Evolutionary conservation across 2,113 vertebrate genomes (phyloP).

Genomic region (Ophiodon elongatus): DNA sequence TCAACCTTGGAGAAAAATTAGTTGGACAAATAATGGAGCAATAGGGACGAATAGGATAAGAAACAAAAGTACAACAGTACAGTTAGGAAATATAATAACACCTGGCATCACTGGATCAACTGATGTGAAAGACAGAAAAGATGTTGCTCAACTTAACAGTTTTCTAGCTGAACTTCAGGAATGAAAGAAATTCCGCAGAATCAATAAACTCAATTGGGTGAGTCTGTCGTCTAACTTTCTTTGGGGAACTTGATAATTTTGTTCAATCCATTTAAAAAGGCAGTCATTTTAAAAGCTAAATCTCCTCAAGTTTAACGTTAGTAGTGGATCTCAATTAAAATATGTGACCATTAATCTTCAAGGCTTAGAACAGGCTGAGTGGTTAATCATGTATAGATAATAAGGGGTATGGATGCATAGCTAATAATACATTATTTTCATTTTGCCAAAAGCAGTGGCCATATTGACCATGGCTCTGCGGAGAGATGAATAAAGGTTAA

Average conservation of each 20-base stretch:
- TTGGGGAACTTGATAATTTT: too few relatives aligned
- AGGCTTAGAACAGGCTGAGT: background rate
- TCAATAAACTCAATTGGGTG: too few relatives aligned
- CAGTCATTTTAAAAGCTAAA: too few relatives aligned
- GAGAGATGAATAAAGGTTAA: constrained; percentile 11
- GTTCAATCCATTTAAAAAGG: too few relatives aligned
- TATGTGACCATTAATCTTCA: too few relatives aligned
- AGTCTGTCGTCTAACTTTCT: background rate
- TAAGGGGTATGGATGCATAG: background rate
- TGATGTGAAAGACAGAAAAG: background rate
- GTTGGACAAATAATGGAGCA: too few relatives aligned
- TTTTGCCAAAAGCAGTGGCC: constrained; percentile 1
- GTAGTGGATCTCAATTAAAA: background rate
- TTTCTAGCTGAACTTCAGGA: background rate
- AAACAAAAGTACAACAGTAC: too few relatives aligned
- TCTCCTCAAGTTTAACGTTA: background rate
- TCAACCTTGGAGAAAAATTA: too few relatives aligned
- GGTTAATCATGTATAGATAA: background rate
- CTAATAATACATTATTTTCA: background rate
- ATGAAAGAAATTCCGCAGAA: background rate
- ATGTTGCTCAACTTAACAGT: background rate
- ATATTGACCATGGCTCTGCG: background rate
- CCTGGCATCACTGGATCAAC: too few relatives aligned
- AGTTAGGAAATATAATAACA: too few relatives aligned
- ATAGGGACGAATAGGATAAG: too few relatives aligned